Percentiles rank a stretch among this genome's conserved stretches.
These are phyloP conservation scores for Dusona sp. DNA, from an alignment of 2,888 invertebrate genomes.

Conservation along the genomic window DNA sequence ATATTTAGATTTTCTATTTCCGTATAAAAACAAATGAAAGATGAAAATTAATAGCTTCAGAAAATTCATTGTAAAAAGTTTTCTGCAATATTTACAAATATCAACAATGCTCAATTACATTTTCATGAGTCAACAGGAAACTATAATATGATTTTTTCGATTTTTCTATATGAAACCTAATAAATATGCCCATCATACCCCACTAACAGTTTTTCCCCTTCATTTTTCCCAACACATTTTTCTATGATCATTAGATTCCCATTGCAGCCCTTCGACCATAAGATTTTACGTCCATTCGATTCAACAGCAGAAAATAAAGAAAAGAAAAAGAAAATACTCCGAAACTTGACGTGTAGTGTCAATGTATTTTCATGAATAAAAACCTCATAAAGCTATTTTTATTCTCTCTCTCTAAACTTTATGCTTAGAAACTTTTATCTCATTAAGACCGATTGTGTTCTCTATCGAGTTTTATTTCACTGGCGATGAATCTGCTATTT, in stretches of 20 bases:
- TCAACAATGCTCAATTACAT: neutral
- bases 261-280: neutral
- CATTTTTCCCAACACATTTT: neutral
- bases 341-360: neutral
- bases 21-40: neutral
- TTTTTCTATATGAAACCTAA: neutral
- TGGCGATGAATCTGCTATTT: neutral
- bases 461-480: neutral
- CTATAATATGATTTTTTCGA: neutral
- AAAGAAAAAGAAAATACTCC: neutral
- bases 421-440: neutral
- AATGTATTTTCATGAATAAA: neutral
- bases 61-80: neutral
- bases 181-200: neutral
- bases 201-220: neutral
- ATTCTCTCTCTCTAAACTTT: neutral
- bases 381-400: neutral
- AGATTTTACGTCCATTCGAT: neutral
- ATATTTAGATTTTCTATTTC: neutral
- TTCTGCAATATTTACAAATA: neutral
- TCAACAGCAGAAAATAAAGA: neutral
- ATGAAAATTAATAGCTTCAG: neutral
- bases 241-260: neutral
- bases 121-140: neutral
- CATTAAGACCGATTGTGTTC: neutral